Evolutionary conservation across 2,797 vertebrate species (phyloP), one percentile per base, ranked within the genome.

Genomic region (Thripadectes ignobilis): DNA sequence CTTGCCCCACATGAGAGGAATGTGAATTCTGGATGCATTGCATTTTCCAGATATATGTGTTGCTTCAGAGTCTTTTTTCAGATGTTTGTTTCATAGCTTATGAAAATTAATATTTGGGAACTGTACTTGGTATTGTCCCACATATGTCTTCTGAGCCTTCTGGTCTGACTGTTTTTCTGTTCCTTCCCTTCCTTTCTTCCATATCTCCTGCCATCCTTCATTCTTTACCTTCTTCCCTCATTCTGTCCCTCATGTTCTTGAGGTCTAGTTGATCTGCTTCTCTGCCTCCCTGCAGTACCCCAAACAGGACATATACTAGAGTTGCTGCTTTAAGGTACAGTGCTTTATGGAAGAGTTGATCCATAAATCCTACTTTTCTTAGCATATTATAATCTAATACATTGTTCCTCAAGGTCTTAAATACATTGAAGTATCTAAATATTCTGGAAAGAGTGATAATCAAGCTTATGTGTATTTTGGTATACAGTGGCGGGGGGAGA

Each of bases 401-500:
- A 7, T 36, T 79, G 24, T 51, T 93, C 14, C 10, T 65, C 85
- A 46, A 65, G 16, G 45, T 67, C 38, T 75, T 78, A 38, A 77
- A 62, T 62, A 7, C 49, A 10, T 61, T 49, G 7, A 65, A 77
- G 36, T 69, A 69, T 16, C 54, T 63, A 8, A 82, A 24, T 75
- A 68, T 69, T 88, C 75, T 76, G 46, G 29, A 68, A 76, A 30
- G 16, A 49, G 14, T 78, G 38, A 26, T 72, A 65, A 59, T 72
- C 54, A 85, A 79, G 21, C 39, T 69, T 68, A 3, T 20, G 23
- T 39, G 23, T 78, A 29, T 52, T 81, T 81, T 81, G 8, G 8
- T 54, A 8, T 29, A 30, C 13, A 2, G 27, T 1, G 1, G 2
- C n/a, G 14, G 1, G 16, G 22, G 8, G 19, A 19, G 13, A 14